These are phyloP conservation scores for Druon quercuslanigerum DNA, from an alignment of 1,140 invertebrate genomes.

Conservation along the genomic window DNA sequence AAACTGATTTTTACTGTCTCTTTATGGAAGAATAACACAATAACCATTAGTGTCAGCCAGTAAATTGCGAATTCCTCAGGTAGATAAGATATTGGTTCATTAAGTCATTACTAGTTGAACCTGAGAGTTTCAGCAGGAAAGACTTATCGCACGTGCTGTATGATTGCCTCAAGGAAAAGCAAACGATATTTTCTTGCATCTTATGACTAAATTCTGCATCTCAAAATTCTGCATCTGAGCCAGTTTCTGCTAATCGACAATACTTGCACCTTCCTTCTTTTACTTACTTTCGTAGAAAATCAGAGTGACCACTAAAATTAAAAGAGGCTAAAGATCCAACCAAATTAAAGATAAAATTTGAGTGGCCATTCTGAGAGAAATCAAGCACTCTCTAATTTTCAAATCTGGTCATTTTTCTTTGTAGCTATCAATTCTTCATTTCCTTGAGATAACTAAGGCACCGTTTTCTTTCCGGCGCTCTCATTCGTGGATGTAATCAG, in stretches of 20 bases:
- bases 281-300: conserved; percentile 11
- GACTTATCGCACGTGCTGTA: conserved; percentile 33
- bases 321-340: not conserved
- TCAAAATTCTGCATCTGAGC: no score
- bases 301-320: not conserved
- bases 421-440: not conserved
- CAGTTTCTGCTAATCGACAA: no score
- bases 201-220: not conserved
- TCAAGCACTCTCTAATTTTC: not conserved
- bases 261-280: not conserved
- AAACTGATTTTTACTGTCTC: conserved; percentile 2
- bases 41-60: conserved; percentile 18
- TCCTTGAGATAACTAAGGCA: conserved; percentile 30
- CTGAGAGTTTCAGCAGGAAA: conserved; percentile 61
- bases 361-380: no score
- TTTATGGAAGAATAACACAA: conserved; percentile 8
- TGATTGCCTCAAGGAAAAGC: conserved; percentile 31
- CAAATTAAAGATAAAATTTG: no score
- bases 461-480: conserved; percentile 33
- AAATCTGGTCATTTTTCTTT: not conserved
- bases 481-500: conserved; percentile 19
- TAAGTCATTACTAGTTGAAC: conserved; percentile 55
- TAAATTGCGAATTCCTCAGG: conserved; percentile 42
- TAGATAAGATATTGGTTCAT: conserved; percentile 48
- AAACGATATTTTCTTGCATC: not conserved